Evolutionary conservation across 1,140 invertebrate species (phyloP).

Genomic region (honey bee (Apis mellifera)): DNA sequence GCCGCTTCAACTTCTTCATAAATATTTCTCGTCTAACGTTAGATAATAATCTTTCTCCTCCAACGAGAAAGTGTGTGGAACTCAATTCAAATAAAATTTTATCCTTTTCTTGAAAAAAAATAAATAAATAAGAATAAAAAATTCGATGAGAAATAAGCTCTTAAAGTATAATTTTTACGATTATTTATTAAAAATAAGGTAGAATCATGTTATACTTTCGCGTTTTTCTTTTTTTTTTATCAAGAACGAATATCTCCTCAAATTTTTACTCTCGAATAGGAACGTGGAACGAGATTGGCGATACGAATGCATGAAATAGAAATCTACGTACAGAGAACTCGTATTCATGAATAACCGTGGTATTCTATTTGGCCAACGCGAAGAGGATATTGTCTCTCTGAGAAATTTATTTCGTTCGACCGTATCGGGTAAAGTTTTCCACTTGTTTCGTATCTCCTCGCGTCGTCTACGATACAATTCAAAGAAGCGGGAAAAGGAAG

Average conservation of each 20-base stretch:
- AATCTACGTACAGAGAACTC: background rate
- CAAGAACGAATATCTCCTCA: background rate
- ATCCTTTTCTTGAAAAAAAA: no score
- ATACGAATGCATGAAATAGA: background rate
- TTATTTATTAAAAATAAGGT: no score
- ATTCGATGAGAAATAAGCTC: no score
- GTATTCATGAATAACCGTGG: slow-evolving; percentile 9
- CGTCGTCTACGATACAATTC: background rate
- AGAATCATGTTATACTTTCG: background rate
- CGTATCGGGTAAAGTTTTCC: background rate
- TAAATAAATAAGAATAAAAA: no score
- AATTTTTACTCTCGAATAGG: background rate
- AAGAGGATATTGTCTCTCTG: background rate
- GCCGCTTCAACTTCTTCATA: background rate
- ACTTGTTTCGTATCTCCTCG: background rate
- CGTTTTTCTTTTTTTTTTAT: background rate
- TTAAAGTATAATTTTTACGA: background rate
- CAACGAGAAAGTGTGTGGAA: no score
- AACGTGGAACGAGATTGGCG: background rate
- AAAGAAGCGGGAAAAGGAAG: no score
- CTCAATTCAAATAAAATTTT: no score
- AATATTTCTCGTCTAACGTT: slow-evolving; percentile 1
- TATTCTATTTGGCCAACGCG: background rate
- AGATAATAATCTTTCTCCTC: no score
- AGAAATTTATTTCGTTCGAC: background rate